These are phyloP conservation scores for Tringa solitaria DNA, from an alignment of 2,113 vertebrate species.

Conservation along the genomic window DNA sequence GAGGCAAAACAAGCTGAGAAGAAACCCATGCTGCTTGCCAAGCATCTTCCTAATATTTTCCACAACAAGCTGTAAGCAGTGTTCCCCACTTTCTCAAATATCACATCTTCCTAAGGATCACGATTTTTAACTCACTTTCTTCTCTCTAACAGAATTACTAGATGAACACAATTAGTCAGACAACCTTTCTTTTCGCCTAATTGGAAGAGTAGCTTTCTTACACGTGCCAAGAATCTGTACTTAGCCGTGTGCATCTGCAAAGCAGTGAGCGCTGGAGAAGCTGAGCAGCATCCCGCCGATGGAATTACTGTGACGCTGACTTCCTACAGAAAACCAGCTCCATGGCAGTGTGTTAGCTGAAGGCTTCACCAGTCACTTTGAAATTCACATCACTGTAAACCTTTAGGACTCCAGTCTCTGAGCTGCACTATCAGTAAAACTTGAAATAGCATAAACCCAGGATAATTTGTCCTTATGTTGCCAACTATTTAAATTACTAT, in stretches of 20 bases:
- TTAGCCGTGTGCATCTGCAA: not conserved
- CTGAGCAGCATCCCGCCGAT: not conserved
- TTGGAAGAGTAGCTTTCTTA: not conserved
- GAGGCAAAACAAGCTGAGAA: constrained; percentile 51
- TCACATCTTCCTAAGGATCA: not conserved
- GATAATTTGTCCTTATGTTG: not conserved
- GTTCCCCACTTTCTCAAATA: not conserved
- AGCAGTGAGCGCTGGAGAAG: not conserved
- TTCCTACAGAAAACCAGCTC: not conserved
- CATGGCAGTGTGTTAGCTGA: not conserved
- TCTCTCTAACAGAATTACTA: not conserved
- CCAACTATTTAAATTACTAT: not conserved
- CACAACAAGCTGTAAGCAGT: not conserved
- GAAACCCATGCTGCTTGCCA: constrained; percentile 13
- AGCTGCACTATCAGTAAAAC: not conserved
- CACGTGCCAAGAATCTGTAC: not conserved
- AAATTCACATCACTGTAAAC: not conserved
- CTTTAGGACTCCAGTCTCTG: not conserved
- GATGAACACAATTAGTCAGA: constrained; percentile 22
- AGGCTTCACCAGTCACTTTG: not conserved
- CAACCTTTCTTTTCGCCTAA: not conserved
- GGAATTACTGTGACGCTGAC: accelerated
- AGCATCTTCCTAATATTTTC: constrained; percentile 42
- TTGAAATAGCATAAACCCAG: not conserved
- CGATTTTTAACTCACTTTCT: not conserved